Conservation (phyloP, 2,888 invertebrate species). For the Watsonalla cultraria region DNA sequence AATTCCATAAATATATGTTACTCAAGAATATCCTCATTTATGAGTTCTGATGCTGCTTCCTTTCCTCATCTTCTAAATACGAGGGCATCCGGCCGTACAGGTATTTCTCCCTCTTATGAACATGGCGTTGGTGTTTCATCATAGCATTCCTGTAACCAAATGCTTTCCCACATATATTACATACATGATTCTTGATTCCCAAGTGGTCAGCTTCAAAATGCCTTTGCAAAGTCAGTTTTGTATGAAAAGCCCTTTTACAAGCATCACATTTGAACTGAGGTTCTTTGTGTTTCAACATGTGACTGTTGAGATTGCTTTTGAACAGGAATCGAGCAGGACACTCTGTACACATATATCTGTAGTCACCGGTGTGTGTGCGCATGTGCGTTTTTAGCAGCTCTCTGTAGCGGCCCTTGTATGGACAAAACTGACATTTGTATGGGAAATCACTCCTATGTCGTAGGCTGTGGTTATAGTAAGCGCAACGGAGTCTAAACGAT, state of each 20-base stretch:
- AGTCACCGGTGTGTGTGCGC: constrained; percentile 48
- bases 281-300: constrained; percentile 48
- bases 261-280: constrained; percentile 47
- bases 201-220: constrained; percentile 54
- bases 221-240: constrained; percentile 37
- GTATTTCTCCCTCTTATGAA: constrained; percentile 50
- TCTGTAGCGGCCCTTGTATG: constrained; percentile 42
- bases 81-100: constrained; percentile 40
- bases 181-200: constrained; percentile 53
- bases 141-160: constrained; percentile 57
- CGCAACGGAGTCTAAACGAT: constrained; percentile 45
- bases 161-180: constrained; percentile 53
- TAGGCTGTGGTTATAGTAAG: constrained; percentile 47
- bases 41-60: background rate
- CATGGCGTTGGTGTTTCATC: constrained; percentile 55
- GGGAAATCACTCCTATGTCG: constrained; percentile 49
- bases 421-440: constrained; percentile 49
- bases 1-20: too few relatives aligned
- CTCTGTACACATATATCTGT: constrained; percentile 53
- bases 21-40: too few relatives aligned
- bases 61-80: constrained; percentile 35
- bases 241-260: constrained; percentile 48
- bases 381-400: constrained; percentile 48
- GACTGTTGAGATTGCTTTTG: constrained; percentile 53
- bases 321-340: constrained; percentile 51